phyloP scores from a whole-genome alignment of 35 echinoderm and acorn worm species.

The Holothuria glaberrima region DNA sequence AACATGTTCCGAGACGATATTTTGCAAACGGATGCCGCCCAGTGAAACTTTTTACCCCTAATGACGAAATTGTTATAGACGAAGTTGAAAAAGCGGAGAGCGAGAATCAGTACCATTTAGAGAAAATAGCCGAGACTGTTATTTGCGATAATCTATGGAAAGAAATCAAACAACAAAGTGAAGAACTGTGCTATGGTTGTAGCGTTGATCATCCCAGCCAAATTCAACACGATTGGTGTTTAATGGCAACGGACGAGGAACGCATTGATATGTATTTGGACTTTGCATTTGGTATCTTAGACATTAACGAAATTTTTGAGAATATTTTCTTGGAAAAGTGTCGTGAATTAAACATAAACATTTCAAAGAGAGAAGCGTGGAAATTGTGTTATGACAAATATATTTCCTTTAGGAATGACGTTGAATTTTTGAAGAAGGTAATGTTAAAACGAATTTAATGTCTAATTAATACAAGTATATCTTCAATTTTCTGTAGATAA shows the following conservation, averaged over 20 bases:
- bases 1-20: neutral
- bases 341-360: too few relatives aligned
- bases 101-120: too few relatives aligned
- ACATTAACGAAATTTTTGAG: neutral
- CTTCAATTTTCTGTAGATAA: too few relatives aligned
- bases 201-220: too few relatives aligned
- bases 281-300: neutral
- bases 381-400: slow-evolving; percentile 4
- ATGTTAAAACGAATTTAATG: neutral
- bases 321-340: neutral
- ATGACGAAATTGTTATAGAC: slow-evolving; percentile 3
- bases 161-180: too few relatives aligned
- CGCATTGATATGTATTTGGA: neutral
- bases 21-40: neutral
- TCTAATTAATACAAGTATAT: neutral
- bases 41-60: neutral
- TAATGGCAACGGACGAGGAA: slow-evolving; percentile 11
- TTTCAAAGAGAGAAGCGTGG: too few relatives aligned
- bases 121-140: too few relatives aligned
- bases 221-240: slow-evolving; percentile 5
- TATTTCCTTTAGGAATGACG: neutral
- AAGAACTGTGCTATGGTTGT: slow-evolving; percentile 2
- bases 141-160: neutral
- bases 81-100: neutral
- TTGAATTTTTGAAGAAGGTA: slow-evolving; percentile 1